Base-by-base conservation (phyloP, 2,797 vertebrate genomes). In the Phrynocephalus guinanensis region DNA sequence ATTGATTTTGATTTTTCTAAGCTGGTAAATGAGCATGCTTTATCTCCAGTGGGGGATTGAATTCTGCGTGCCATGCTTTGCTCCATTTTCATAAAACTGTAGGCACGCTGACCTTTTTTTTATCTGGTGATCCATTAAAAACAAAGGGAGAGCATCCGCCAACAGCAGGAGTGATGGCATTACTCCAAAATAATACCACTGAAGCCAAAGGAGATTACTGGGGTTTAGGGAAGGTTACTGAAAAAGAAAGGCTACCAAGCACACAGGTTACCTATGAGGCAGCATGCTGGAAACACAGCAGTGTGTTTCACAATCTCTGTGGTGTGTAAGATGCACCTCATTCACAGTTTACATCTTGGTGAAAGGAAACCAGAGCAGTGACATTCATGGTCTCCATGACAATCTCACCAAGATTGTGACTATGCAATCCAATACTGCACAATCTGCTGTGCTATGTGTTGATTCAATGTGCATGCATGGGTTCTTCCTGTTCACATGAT, bases 71-170 rank as follows among this genome's bases (percentile, higher is more conserved):
- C 93, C 88, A 91, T 0, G 0, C 91, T 94, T 94, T 96, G 91
- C 91, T 94, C 95, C 91, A 93, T 95, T 95, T 95, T 95, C 95
- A 95, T 95, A 96, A 94, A 95, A 95, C 92, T 83, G 87, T 90
- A 93, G 91, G 92, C 92, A 93, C n/a, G n/a, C n/a, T 75, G 88
- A 88, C 93, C 95, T 95, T 94, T 89, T 95, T 95, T 88, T 95
- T 92, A 95, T 92, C 91, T 89, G 88, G 91, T 78, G 82, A 93
- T 91, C 89, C 91, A 87, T 93, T 93, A 93, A 92, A 81, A 92
- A 84, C 85, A 84, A 88, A 88, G 87, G 88, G 87, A 83, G 91
- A 44, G 79, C 89, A 93, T 92, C 94, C 91, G 90, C 94, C 89
- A 81, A 22, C 83, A 91, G 85, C 87, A 90, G 72, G 90, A 91